These are phyloP conservation scores for Strigamia transsilvanica DNA, from an alignment of 2,888 invertebrate genomes.

Conservation along the genomic window DNA sequence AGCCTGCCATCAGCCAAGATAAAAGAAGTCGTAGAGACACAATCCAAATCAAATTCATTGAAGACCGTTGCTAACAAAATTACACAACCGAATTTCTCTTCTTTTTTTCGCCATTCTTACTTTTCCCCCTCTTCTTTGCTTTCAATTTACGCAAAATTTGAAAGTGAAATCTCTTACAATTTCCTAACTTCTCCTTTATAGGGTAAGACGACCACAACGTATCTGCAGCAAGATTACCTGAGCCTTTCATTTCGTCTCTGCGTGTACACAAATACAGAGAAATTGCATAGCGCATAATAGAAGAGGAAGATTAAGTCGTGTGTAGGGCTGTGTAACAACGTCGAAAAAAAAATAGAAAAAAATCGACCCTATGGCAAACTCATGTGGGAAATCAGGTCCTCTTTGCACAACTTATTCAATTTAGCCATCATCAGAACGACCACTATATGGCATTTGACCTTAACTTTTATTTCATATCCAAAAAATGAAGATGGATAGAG, in stretches of 20 bases:
- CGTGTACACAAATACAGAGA: slow-evolving; percentile 16
- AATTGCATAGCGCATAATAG: slow-evolving; percentile 41
- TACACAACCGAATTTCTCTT: slow-evolving; percentile 27
- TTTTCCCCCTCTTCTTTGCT: neutral
- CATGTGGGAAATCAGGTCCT: slow-evolving; percentile 44
- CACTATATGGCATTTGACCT: neutral
- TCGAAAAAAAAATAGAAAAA: neutral
- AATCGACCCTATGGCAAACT: neutral
- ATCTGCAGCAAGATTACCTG: slow-evolving; percentile 33
- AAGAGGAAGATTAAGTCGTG: slow-evolving; percentile 41
- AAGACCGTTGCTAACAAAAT: slow-evolving; percentile 36
- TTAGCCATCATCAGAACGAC: slow-evolving; percentile 26
- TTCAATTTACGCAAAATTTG: slow-evolving; percentile 12
- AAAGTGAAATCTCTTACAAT: slow-evolving; percentile 26
- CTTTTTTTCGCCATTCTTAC: neutral
- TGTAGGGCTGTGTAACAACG: neutral
- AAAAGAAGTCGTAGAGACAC: slow-evolving; percentile 45
- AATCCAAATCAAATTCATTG: slow-evolving; percentile 48
- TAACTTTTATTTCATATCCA: neutral
- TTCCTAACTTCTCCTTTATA: neutral
- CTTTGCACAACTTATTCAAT: slow-evolving; percentile 34
- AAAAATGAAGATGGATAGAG: too few relatives aligned
- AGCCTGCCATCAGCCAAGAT: slow-evolving; percentile 40
- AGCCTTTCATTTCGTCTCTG: neutral
- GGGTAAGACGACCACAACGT: slow-evolving; percentile 10